Evolutionary conservation across 1,140 invertebrate genomes (phyloP), one percentile per base, ranked within the genome.

Genomic region (Lepidurus packardi): DNA sequence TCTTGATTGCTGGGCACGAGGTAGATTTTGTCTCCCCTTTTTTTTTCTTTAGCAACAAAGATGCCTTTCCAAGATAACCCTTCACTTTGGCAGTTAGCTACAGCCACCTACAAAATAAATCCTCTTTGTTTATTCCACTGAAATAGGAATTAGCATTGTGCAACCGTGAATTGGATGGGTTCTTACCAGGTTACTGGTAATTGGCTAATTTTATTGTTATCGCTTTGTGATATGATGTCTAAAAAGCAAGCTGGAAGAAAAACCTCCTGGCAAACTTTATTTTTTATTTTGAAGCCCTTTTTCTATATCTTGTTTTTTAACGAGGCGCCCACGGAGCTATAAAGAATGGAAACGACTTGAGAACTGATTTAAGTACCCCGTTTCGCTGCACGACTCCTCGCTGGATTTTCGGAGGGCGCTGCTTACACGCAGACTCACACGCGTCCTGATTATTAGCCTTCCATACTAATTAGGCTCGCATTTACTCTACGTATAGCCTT

Each of bases 291-390:
- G 4, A 7, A 65, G 13, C 6, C 16, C 4, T 65, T n/a, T 65
- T 65, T 65, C 21, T 16, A 7, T 16, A 7, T 21, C 21, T 65
- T 21, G 16, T 7, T 11, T 65, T 65, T 65, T 65, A 65, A 65
- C 53, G 53, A 65, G 53, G 53, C 21, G 53, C 53, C 53, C 53
- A 65, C 21, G 53, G 53, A 65, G 53, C 53, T 65, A 65, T 65
- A 65, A 65, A 65, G 16, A 65, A 65, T 65, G 13, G 9, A n/a
- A 65, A 65, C 53, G 53, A 65, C 53, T 65, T 65, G 53, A 65
- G 53, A 65, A 65, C 53, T 13, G 53, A 65, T 65, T 65, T 65
- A 65, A 65, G 53, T 65, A 65, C 4, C 16, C 53, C 53, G 16
- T 21, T 13, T n/a, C 53, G 53, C 53, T 65, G 53, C 53, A 65